These are phyloP conservation scores for Cataglyphis altisquamis DNA, from an alignment of 2,888 invertebrate genomes.

Conservation along the genomic window DNA sequence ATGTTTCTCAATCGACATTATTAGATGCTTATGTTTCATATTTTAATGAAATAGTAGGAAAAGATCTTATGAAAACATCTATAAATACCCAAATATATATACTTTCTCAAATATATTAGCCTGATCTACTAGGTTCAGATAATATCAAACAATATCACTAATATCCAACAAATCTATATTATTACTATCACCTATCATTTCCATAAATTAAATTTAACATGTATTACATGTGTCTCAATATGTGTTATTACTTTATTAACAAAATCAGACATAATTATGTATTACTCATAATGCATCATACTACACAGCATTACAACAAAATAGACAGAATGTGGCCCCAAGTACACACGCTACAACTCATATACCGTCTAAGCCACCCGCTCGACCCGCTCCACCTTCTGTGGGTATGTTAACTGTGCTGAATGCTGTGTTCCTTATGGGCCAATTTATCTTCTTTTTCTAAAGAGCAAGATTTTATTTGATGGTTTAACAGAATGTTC, in stretches of 20 bases:
- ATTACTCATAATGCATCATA: conserved; percentile 78
- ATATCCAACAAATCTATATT: conserved; percentile 4
- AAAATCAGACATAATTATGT: conserved; percentile 56
- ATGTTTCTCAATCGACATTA: neutral
- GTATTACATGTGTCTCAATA: neutral
- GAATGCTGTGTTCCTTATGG: conserved; percentile 59
- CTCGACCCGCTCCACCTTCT: conserved; percentile 85
- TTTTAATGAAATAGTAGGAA: neutral
- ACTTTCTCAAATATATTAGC: neutral
- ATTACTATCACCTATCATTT: conserved; percentile 11
- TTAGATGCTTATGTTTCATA: neutral
- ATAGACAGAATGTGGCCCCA: conserved; percentile 84
- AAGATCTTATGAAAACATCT: neutral
- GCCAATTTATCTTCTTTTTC: conserved; percentile 57
- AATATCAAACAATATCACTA: conserved; percentile 16
- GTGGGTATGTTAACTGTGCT: conserved; percentile 83
- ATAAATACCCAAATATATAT: neutral
- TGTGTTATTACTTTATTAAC: conserved; percentile 27
- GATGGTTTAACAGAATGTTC: conserved; percentile 36
- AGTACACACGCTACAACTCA: conserved; percentile 83
- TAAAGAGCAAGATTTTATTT: conserved; percentile 40
- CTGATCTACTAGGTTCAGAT: neutral
- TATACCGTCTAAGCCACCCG: conserved; percentile 85
- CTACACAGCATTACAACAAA: conserved; percentile 84
- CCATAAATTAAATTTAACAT: conserved; percentile 8